A percentile compares a stretch with the other conserved stretches of the same genome.
Conservation (phyloP, 1,140 invertebrate species). For the Batillaria attramentaria region DNA sequence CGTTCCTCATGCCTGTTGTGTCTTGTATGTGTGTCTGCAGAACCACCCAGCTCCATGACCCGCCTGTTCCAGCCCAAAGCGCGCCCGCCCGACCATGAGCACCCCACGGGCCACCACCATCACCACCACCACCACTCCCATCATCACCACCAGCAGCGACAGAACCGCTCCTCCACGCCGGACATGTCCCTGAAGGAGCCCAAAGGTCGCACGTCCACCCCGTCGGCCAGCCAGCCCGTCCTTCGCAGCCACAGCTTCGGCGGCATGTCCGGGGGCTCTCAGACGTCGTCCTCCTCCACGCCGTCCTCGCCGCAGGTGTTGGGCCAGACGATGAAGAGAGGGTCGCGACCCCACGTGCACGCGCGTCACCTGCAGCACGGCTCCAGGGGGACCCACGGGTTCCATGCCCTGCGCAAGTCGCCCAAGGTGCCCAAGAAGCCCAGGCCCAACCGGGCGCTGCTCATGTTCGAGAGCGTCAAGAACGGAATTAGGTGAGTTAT, state of each 20-base stretch:
- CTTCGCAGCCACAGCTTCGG: conserved; percentile 64
- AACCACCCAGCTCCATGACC: conserved; percentile 34
- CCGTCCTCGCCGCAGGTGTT: conserved; percentile 54
- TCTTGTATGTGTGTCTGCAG: conserved; percentile 14
- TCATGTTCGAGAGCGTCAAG: conserved; percentile 70
- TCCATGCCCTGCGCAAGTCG: conserved; percentile 55
- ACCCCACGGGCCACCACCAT: background rate
- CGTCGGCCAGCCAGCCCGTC: conserved; percentile 38
- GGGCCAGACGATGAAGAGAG: conserved; percentile 55
- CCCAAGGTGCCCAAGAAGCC: conserved; percentile 71
- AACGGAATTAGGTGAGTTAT: conserved; percentile 67
- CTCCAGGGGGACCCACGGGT: background rate
- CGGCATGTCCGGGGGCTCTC: conserved; percentile 53
- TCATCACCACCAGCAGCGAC: conserved; percentile 16
- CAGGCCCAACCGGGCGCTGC: conserved; percentile 66
- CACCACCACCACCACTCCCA: no score
- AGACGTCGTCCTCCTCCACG: background rate
- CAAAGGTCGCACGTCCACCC: conserved; percentile 15
- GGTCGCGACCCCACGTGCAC: conserved; percentile 35
- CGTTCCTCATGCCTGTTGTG: background rate
- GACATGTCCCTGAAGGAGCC: conserved; percentile 34
- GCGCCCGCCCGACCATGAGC: conserved; percentile 1
- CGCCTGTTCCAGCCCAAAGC: conserved; percentile 28
- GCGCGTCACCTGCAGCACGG: background rate
- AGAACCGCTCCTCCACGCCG: conserved; percentile 3